Evolutionary conservation across 2,797 vertebrate genomes (phyloP).

Genomic region (Spinus pinus): DNA sequence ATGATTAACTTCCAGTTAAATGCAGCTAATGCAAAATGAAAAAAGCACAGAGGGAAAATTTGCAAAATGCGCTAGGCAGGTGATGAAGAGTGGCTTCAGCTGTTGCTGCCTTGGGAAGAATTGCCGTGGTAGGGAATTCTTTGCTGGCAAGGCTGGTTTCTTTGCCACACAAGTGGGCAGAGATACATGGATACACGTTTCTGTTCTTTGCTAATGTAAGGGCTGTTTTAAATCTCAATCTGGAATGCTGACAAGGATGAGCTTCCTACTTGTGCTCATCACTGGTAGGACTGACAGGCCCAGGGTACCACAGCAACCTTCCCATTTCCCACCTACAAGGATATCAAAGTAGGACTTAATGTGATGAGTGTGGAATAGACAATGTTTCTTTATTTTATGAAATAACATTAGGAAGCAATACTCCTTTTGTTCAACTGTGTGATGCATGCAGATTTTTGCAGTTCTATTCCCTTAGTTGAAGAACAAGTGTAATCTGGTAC

Average conservation of each 20-base stretch:
- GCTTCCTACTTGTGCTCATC: not conserved
- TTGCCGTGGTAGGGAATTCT: not conserved
- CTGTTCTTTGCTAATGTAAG: not conserved
- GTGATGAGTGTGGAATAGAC: not conserved
- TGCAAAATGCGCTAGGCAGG: fast-evolving
- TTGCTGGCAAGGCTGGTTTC: not conserved
- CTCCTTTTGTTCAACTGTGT: fast-evolving
- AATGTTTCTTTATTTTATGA: not conserved
- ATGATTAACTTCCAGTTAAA: not conserved
- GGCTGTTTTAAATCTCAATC: not conserved
- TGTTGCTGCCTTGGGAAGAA: not conserved
- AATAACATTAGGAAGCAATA: not conserved
- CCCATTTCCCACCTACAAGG: not conserved
- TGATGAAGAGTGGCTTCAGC: not conserved
- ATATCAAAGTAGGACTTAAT: not conserved
- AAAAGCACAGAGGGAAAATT: not conserved
- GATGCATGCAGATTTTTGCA: not conserved
- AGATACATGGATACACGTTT: fast-evolving
- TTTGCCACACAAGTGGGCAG: not conserved
- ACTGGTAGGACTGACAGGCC: not conserved
- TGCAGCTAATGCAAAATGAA: not conserved
- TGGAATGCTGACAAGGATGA: not conserved
- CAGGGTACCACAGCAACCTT: not conserved
- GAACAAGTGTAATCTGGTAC: not conserved
- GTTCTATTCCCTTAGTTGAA: not conserved